Evolutionary conservation across 2,113 vertebrate genomes (phyloP).

Genomic region (Cebus imitator): DNA sequence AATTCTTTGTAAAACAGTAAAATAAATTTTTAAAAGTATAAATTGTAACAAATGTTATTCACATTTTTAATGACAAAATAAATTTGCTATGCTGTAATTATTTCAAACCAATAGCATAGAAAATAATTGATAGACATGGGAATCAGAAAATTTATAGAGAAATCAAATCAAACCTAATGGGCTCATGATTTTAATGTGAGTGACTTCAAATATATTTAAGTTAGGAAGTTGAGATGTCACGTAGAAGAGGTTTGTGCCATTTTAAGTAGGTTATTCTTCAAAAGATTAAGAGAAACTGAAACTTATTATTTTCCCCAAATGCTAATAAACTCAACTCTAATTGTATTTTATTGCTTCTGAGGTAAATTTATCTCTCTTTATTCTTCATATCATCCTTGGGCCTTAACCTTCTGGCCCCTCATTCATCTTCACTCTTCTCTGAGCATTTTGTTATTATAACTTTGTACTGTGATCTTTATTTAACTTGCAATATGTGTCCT

Average conservation of each 20-base stretch:
- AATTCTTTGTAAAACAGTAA: not conserved
- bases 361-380: not conserved
- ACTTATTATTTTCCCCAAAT: not conserved
- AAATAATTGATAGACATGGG: not conserved
- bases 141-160: not conserved
- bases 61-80: not conserved
- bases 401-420: not conserved
- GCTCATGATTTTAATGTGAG: not conserved
- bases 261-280: constrained; percentile 18
- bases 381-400: not conserved
- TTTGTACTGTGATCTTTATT: not conserved
- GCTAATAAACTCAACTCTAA: not conserved
- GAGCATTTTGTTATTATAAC: not conserved
- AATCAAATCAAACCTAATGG: not conserved
- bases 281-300: not conserved
- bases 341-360: constrained; percentile 22
- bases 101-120: not conserved
- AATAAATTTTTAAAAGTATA: not conserved
- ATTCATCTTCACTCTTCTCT: constrained; percentile 4
- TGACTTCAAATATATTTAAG: constrained; percentile 12
- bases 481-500: not conserved
- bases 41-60: not conserved
- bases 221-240: not conserved
- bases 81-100: constrained; percentile 17
- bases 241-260: constrained; percentile 16